Conservation (phyloP, 2,113 vertebrate genomes). For the Indicator indicator region DNA sequence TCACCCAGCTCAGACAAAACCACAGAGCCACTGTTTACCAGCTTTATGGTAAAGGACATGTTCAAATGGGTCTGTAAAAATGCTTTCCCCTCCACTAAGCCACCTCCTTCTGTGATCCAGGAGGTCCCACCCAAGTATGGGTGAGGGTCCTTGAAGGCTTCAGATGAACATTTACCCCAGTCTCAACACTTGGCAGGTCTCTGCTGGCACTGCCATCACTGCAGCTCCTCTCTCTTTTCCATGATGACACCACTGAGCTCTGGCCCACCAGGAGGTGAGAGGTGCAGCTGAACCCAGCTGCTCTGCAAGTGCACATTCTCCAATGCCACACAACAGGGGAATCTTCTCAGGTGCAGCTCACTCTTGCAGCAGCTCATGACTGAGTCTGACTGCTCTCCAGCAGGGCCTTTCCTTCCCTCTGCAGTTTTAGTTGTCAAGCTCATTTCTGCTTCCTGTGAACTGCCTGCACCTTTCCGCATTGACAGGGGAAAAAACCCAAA, state of each 20-base stretch:
- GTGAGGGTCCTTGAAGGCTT: not conserved
- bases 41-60: not conserved
- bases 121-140: accelerated
- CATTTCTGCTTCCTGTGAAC: not conserved
- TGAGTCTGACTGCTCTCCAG: not conserved
- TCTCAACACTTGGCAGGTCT: accelerated
- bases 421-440: not conserved
- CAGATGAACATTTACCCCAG: not conserved
- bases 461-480: no score
- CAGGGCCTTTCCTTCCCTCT: not conserved
- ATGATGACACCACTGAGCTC: not conserved
- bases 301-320: not conserved
- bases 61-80: not conserved
- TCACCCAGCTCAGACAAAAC: not conserved
- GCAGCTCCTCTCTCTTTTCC: not conserved
- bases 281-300: accelerated
- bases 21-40: not conserved
- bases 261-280: accelerated
- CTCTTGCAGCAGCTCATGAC: not conserved
- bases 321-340: not conserved
- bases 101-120: not conserved
- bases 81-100: not conserved
- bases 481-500: no score
- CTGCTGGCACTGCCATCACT: no score
- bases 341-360: not conserved